Evolutionary conservation across 2,888 invertebrate genomes (phyloP), one percentile per base, ranked within the genome.

Genomic region (Drosophila quinaria): DNA sequence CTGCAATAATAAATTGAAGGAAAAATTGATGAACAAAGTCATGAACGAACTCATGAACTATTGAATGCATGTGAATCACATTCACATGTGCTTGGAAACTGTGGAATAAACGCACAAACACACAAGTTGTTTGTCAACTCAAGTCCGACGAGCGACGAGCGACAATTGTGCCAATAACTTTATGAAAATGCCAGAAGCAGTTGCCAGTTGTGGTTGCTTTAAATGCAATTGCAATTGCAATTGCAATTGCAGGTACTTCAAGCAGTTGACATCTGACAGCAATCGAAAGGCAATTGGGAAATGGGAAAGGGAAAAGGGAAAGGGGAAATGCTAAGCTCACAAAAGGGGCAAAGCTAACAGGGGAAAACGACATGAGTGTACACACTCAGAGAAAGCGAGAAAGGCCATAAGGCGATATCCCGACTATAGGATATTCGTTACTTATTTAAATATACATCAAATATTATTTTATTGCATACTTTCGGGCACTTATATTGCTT

Each of bases 261-360:
- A 19, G 19, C 41, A 44, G 31, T 49, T 66, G 74, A 64, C 77
- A 58, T 58, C 44, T 76, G 74, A 76, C 74, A 70, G 77, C 70
- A 64, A 74, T 61, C 61, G 46, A 51, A 52, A 17, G 33, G 25
- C 6, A 15, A 46, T 15, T 15, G 29, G 29, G 3, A 51, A 42
- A 52, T 15, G 22, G 25, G 9, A 25, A 25, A 25, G 22, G 25
- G n/a, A n/a, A 44, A 19, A n/a, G 29, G 29, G 3, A 51, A 42
- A 52, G 11, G 22, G 25, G 15, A 13, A 29, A 41, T 51, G 49
- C 5, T 17, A 52, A 37, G 10, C 15, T 5, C 52, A 42, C 31
- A 44, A 56, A 56, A 42, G 42, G 31, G 13, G 33, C 4, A 22
- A 47, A 39, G 19, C 3, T 3, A 39, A 41, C 25, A 25, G 25